These are phyloP conservation scores for Melierax canorus DNA, from an alignment of 2,113 vertebrate species.

Conservation along the genomic window DNA sequence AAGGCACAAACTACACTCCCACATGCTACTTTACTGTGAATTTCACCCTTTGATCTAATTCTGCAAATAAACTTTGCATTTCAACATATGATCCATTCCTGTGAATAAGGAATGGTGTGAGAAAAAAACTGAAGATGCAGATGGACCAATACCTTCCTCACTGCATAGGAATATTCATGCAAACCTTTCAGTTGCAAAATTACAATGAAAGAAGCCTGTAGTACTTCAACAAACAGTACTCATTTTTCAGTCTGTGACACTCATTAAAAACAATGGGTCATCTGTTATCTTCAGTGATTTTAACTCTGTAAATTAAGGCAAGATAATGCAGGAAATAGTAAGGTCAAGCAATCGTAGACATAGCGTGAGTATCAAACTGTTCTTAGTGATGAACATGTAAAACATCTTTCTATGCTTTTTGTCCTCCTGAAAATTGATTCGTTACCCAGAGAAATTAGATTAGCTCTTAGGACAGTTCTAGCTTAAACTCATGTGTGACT, in stretches of 20 bases:
- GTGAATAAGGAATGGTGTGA: neutral
- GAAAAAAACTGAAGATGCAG: neutral
- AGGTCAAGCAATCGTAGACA: neutral
- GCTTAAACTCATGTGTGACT: neutral
- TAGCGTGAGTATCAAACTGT: neutral
- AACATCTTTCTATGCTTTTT: neutral
- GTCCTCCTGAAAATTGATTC: neutral
- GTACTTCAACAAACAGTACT: neutral
- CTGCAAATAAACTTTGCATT: neutral
- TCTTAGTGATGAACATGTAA: neutral
- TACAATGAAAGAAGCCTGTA: neutral
- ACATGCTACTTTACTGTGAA: neutral
- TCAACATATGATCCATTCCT: neutral
- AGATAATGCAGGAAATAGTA: neutral
- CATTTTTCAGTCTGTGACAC: neutral
- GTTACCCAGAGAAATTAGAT: neutral
- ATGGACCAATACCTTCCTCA: neutral
- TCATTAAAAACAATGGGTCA: neutral
- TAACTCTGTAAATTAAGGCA: neutral
- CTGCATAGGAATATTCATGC: neutral
- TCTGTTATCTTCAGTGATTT: neutral
- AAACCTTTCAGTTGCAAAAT: neutral
- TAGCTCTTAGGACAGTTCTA: neutral
- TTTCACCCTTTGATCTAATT: neutral
- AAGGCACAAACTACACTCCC: neutral